Base-by-base conservation (phyloP, 2,888 invertebrate genomes). In the Catocala nupta region DNA sequence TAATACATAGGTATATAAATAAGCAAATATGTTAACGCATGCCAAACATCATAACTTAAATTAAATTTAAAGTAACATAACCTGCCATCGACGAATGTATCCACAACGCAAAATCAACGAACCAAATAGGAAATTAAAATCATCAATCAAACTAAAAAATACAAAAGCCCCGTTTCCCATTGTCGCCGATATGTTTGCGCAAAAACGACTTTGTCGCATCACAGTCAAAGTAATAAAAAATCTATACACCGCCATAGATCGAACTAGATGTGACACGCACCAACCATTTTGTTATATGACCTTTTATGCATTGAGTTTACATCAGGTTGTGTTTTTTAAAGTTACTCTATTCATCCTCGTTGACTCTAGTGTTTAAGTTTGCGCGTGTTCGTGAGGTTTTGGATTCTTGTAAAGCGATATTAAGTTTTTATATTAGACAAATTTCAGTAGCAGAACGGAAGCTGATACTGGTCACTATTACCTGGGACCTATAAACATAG, bases 191-290 rank as follows among this genome's bases (percentile, higher is more conserved):
- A 93, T 93, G 92, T 93, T 93, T 93, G 93, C 90, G 91, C 93
- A 92, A 93, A 93, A 93, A 93, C 93, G 93, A 93, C 93, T 92
- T 93, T 92, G 93, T 92, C 92, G 92, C 92, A 92, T 92, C 92
- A 89, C 91, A 92, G 90, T 92, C 92, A 90, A 91, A 91, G 93
- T 92, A 92, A 92, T 93, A 93, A 93, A 93, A 92, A 92, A 90
- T 85, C 85, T 83, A 72, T 68, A 78, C 89, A 69, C 34, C 33
- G 81, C 86, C 59, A 54, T 78, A 73, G 33, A 54, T 36, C n/a
- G 56, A 1, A 42, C 87, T 85, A 64, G 87, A 90, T 73, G 58
- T 54, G 82, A 39, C 60, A 53, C 16, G 33, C 13, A 44, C 16
- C 5, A 13, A 13, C 11, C 13, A 13, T 5, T 16, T 42, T 9